These are phyloP conservation scores for Philhelius pedissequus DNA, from an alignment of 2,888 invertebrate species.

Conservation along the genomic window DNA sequence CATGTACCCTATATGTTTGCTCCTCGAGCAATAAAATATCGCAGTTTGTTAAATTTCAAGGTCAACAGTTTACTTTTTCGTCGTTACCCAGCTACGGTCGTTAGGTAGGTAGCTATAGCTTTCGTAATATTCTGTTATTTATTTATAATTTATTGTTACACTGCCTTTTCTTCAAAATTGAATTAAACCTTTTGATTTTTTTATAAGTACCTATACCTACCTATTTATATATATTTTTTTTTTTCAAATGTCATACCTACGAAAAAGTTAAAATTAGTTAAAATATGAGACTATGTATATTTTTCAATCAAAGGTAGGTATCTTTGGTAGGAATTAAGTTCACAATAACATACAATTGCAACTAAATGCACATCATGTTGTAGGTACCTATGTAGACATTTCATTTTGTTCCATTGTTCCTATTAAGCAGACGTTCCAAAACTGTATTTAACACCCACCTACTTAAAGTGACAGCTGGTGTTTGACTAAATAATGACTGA, in stretches of 20 bases:
- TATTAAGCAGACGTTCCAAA: no score
- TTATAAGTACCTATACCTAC: no score
- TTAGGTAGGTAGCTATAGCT: no score
- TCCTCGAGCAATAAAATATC: slow-evolving; percentile 5
- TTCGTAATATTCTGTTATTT: no score
- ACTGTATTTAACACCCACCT: not conserved
- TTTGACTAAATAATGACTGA: not conserved
- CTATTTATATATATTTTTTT: not conserved
- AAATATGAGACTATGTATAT: no score
- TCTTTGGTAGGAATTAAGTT: not conserved
- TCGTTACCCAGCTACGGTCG: not conserved
- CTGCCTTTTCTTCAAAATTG: not conserved
- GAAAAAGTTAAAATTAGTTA: not conserved
- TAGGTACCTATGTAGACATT: no score
- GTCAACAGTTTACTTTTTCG: slow-evolving; percentile 34
- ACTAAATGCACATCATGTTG: no score
- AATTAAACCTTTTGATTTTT: not conserved
- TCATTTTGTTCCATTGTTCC: no score
- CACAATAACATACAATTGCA: no score
- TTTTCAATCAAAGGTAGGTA: no score
- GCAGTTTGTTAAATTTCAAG: slow-evolving; percentile 54
- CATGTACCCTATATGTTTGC: not conserved
- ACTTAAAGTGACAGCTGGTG: not conserved
- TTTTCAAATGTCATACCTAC: not conserved
- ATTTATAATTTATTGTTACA: not conserved